Conservation (phyloP, 2,888 invertebrate species). For the Limnephilus auricula region DNA sequence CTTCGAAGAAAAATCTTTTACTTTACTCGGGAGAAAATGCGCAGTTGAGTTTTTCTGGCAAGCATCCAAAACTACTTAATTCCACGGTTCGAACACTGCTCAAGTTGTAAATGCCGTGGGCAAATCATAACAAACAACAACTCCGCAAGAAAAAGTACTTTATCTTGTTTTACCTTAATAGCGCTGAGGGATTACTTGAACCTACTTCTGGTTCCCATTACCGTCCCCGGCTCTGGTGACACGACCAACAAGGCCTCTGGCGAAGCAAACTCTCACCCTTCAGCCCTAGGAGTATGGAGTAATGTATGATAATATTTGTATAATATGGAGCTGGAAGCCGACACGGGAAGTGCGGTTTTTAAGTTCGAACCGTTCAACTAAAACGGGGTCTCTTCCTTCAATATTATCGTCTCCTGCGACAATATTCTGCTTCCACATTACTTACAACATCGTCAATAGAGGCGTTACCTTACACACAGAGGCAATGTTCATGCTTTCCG, state of each 20-base stretch:
- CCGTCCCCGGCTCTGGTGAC: not conserved
- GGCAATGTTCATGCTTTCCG: too few species aligned
- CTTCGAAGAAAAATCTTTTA: not conserved
- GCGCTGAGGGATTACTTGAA: constrained; percentile 2
- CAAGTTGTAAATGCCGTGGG: constrained; percentile 14
- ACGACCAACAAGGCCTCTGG: not conserved
- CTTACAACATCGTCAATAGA: too few species aligned
- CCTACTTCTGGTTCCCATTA: not conserved
- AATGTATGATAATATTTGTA: not conserved
- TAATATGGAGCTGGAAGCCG: not conserved
- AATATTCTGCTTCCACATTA: too few species aligned
- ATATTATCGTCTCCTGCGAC: too few species aligned
- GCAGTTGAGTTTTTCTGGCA: constrained; percentile 25
- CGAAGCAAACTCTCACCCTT: not conserved
- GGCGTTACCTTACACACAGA: too few species aligned
- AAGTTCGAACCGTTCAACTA: too few species aligned
- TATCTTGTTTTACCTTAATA: constrained; percentile 5
- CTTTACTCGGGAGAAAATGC: constrained; percentile 15
- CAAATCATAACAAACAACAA: constrained; percentile 12
- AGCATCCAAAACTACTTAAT: constrained; percentile 18
- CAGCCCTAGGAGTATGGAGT: not conserved
- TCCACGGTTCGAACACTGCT: not conserved
- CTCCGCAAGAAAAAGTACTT: constrained; percentile 9
- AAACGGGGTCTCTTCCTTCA: too few species aligned
- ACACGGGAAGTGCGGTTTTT: not conserved